Percentiles rank a stretch among this genome's conserved stretches.
Conservation (phyloP, 2,797 vertebrate species). For the Acomys russatus region DNA sequence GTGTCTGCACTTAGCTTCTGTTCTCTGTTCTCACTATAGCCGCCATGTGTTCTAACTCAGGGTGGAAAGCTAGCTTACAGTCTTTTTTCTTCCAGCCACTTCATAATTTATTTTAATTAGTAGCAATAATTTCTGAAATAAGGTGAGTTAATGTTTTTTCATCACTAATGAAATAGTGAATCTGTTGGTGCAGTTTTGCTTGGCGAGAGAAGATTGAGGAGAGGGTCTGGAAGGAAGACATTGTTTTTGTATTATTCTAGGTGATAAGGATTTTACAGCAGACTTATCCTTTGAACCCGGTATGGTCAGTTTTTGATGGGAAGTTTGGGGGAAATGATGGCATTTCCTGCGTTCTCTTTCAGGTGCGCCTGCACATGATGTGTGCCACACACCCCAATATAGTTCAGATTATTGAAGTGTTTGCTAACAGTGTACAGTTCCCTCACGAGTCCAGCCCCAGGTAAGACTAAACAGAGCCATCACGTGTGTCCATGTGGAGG, state of each 20-base stretch:
- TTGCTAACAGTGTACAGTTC: conserved; percentile 99
- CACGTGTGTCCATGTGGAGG: conserved; percentile 59
- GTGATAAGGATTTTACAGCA: neutral
- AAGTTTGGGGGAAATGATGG: conserved; percentile 10
- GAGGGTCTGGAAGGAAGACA: conserved; percentile 11
- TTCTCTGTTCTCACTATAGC: neutral
- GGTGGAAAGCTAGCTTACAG: neutral
- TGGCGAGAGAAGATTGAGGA: neutral
- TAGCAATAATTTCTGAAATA: conserved; percentile 59
- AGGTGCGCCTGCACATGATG: conserved; percentile 99
- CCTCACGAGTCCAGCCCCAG: conserved; percentile 99
- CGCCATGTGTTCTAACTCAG: neutral
- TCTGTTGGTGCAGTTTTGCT: conserved; percentile 32
- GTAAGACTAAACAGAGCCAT: conserved; percentile 88
- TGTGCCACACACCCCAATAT: conserved; percentile 98
- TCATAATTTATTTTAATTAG: conserved; percentile 27
- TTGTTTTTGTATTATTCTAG: neutral
- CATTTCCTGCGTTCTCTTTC: conserved; percentile 83
- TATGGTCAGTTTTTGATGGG: conserved; percentile 17
- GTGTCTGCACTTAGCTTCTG: neutral
- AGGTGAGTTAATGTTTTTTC: conserved; percentile 57
- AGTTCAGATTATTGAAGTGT: conserved; percentile 98
- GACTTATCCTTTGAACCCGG: neutral
- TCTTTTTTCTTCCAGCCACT: conserved; percentile 10
- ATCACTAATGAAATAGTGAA: conserved; percentile 30